These are phyloP conservation scores for Pongo pygmaeus DNA, from an alignment of 2,113 vertebrate species.

Conservation along the genomic window DNA sequence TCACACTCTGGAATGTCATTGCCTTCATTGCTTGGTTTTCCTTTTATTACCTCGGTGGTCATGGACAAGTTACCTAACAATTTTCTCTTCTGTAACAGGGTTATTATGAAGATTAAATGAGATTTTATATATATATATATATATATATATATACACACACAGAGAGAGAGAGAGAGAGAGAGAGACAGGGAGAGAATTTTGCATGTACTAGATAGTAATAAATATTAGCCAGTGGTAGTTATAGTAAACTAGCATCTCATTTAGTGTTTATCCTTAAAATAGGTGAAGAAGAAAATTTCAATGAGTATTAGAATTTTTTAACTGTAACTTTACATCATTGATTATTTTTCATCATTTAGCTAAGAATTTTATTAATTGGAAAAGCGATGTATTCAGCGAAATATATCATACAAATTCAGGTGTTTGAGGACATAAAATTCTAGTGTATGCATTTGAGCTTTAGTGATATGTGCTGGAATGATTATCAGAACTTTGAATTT, in stretches of 20 bases:
- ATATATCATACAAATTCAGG: not conserved
- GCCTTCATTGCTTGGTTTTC: not conserved
- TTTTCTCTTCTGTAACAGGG: not conserved
- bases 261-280: not conserved
- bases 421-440: not conserved
- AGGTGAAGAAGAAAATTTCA: constrained; percentile 20
- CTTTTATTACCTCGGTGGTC: not conserved
- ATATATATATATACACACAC: too few species aligned
- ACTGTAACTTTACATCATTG: not conserved
- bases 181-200: not conserved
- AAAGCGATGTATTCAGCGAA: not conserved
- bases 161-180: too few species aligned
- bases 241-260: not conserved
- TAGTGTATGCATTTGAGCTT: not conserved
- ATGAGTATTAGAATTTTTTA: constrained; percentile 27
- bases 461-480: not conserved
- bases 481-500: constrained; percentile 1
- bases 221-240: not conserved
- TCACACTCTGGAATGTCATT: not conserved
- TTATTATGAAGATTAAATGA: constrained; percentile 34
- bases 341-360: constrained; percentile 22
- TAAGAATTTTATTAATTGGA: constrained; percentile 3
- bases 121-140: not conserved
- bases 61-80: not conserved
- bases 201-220: not conserved